Conservation (phyloP, 1,140 invertebrate genomes). For the Drosophila takahashii region DNA sequence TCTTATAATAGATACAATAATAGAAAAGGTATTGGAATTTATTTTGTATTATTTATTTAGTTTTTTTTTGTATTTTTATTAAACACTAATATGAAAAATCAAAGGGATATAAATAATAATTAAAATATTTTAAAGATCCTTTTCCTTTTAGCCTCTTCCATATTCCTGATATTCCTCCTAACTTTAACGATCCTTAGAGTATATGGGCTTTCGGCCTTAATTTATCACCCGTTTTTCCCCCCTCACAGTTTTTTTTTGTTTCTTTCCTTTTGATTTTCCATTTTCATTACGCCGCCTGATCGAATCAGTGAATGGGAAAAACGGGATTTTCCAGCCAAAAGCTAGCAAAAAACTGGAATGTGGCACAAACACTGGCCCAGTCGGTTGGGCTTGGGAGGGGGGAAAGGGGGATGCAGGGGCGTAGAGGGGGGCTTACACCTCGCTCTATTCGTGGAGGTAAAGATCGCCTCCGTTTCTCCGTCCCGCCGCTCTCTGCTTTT, state of each 20-base stretch:
- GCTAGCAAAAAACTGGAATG: slow-evolving; percentile 68
- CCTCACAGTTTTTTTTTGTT: neutral
- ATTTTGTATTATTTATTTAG: too few relatives aligned
- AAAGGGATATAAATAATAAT: too few relatives aligned
- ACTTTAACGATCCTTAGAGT: slow-evolving; percentile 2
- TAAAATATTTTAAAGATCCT: too few relatives aligned
- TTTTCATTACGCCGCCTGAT: slow-evolving; percentile 75
- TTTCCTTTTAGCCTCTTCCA: too few relatives aligned
- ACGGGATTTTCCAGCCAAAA: slow-evolving; percentile 71
- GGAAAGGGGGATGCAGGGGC: neutral
- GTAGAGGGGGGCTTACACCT: slow-evolving; percentile 14
- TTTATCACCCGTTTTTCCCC: neutral
- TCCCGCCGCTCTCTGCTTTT: too few relatives aligned
- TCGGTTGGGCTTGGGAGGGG: neutral
- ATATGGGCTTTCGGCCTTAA: neutral
- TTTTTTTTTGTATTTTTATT: too few relatives aligned
- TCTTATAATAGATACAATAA: too few relatives aligned
- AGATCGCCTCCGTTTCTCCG: slow-evolving; percentile 65
- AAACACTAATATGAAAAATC: too few relatives aligned
- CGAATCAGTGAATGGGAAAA: slow-evolving; percentile 80
- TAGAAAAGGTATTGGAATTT: too few relatives aligned
- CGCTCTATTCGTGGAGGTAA: slow-evolving; percentile 67
- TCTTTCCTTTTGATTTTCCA: slow-evolving; percentile 44
- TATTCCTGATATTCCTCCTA: neutral
- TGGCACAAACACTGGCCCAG: slow-evolving; percentile 57